Evolutionary conservation across 2,797 vertebrate species (phyloP), one percentile per base, ranked within the genome.

Genomic region (Adelosebastes latens): DNA sequence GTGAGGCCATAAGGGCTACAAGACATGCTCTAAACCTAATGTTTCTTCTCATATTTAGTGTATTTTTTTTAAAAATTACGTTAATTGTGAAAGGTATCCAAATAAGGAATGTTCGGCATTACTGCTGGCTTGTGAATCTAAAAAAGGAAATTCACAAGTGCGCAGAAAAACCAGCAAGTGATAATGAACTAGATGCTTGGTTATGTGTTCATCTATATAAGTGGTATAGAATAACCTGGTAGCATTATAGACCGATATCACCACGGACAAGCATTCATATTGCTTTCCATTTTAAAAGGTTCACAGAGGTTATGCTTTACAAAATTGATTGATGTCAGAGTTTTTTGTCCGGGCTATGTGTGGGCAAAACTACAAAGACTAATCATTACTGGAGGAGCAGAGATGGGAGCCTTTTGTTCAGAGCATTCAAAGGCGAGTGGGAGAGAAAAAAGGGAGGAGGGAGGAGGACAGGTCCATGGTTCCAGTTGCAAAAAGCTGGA

Each of bases 321-420:
- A 72, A 80, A 82, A 86, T 2, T 72, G 62, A 90, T 84, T 89
- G 78, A 89, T 87, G 84, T 81, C 68, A 16, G 49, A 61, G 29
- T 20, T 68, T 75, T 67, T 74, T 71, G 36, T 81, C 32, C 46
- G 32, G 49, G 52, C 59, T 14, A 75, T 56, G 71, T 77, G 66
- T 85, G 72, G 56, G 79, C 62, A 78, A 69, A 83, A 82, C 77
- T 83, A 83, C 87, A 87, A 88, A 92, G 81, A 67, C 81, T 77
- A 73, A 87, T 91, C 79, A 91, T 88, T 80, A 84, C 36, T 77
- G 79, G 64, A 85, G 73, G 62, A 71, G 72, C 67, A 71, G 80
- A 84, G 81, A 83, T 80, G 77, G 79, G 29, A 83, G 84, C 46
- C 87, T 86, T 91, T 93, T 91, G 86, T 92, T 81, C 32, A 64